Evolutionary conservation across 2,888 invertebrate genomes (phyloP), one percentile per base, ranked within the genome.

Genomic region (Epirrita christyi): DNA sequence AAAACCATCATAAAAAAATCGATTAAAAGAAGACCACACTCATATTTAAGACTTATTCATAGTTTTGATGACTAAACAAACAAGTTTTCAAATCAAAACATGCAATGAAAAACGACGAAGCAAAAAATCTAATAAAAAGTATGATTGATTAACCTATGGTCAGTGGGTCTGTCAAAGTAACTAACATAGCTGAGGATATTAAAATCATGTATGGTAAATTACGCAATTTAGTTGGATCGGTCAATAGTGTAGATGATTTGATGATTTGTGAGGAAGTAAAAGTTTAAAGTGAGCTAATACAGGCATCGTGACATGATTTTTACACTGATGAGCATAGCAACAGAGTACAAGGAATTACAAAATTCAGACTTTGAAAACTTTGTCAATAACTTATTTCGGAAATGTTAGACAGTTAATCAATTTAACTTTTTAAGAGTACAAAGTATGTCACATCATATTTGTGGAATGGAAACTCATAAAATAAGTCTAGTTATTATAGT

Each of bases 61-160:
- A 48, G 41, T 54, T 42, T 60, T 58, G 49, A 63, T 54, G 52
- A 53, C 49, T 49, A 60, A 63, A 67, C 50, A 66, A 67, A 57
- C 54, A 60, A 47, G 48, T 43, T 4, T 36, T 54, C 15, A 56
- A 64, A 61, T 64, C 59, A 55, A 63, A 64, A 64, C 60, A 62
- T 53, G 55, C 62, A 45, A 48, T 50, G 42, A 60, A 63, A 60
- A 62, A 63, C 32, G 15, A 51, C 10, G 44, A 58, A 43, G 51
- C 27, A 60, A 51, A 64, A 61, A 62, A 54, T 36, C 3, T 10
- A 40, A 27, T 15, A 56, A 63, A 63, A 63, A 58, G 38, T 37
- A 55, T 65, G 66, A 66, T 64, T 63, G 65, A 66, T 63, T 60
- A 56, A 15, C n/a, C 53, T 43, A 28, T 44, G 36, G 51, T 46